Base-by-base conservation (phyloP, 2,797 vertebrate species). In the Acanthiza pusilla region DNA sequence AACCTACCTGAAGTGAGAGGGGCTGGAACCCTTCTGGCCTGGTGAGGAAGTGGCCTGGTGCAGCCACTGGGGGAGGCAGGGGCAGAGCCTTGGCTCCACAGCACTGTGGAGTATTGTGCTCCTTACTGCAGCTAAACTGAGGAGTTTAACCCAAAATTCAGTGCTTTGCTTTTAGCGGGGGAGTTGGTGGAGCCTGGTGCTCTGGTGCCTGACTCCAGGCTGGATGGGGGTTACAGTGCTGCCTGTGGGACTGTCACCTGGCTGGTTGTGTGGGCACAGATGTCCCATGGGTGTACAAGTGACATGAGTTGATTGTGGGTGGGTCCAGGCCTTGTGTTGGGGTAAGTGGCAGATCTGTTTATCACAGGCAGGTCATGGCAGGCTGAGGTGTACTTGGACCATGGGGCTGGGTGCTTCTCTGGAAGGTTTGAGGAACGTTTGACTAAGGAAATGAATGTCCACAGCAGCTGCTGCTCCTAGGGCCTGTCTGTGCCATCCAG, bases 381-480 rank as follows among this genome's bases (percentile, higher is more conserved):
- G 57, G 40, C 54, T 47, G 26, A 29, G 38, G 11, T 29, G 43
- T 13, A 2, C 19, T 3, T 18, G 9, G 5, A 9, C 16, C 0
- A 0, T 5, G 14, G 9, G n/a, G 7, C 36, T 12, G 22, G 42
- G n/a, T 36, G 55, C 27, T 19, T 62, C 40, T 29, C 9, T 51
- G n/a, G n/a, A 11, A 26, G 65, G 13, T 71, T 8, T 14, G 55
- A 53, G 60, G 54, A 42, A 10, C 5, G 2, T 2, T 8, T 27
- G 62, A 53, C 40, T n/a, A 0, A 65, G 62, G 68, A 30, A 0
- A 1, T 2, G 19, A 1, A 0, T 2, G 23, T 43, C 26, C 29
- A 4, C 13, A 14, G 65, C 29, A 16, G 1, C 51, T 73, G 40
- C 55, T 75, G 38, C 47, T 61, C 30, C 67, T 22, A 1, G 19